Evolutionary conservation across 2,888 invertebrate genomes (phyloP).

Genomic region (Caenorhabditis parvicauda): DNA sequence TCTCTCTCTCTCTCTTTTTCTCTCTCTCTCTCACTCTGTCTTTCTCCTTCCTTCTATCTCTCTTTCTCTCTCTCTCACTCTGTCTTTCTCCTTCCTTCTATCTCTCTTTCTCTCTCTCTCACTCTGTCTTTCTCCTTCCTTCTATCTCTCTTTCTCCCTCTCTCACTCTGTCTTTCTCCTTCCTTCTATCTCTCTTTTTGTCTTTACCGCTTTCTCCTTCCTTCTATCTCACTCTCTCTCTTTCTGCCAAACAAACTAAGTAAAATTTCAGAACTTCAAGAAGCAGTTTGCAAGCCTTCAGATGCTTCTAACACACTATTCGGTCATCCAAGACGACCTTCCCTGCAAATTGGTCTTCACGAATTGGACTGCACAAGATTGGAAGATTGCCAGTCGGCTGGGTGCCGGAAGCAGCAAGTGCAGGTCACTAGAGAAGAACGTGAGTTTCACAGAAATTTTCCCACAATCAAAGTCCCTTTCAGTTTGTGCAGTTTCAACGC

Average conservation of each 20-base stretch:
- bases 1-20: background rate
- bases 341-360: constrained; percentile 34
- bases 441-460: no score
- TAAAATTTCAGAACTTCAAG: constrained; percentile 10
- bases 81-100: background rate
- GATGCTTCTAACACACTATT: constrained; percentile 42
- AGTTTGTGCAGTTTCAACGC: no score
- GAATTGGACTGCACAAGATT: constrained; percentile 34
- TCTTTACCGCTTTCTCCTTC: background rate
- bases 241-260: background rate
- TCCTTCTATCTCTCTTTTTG: background rate
- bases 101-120: background rate
- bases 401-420: no score
- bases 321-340: constrained; percentile 34
- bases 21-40: background rate
- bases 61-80: background rate
- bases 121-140: background rate
- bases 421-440: no score
- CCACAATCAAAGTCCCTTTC: no score
- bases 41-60: background rate
- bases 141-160: background rate
- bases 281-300: constrained; percentile 37
- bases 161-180: background rate
- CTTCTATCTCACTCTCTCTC: background rate
- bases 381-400: no score